These are phyloP conservation scores for Aegotheles bennettii DNA, from an alignment of 2,113 vertebrate genomes.

Conservation along the genomic window DNA sequence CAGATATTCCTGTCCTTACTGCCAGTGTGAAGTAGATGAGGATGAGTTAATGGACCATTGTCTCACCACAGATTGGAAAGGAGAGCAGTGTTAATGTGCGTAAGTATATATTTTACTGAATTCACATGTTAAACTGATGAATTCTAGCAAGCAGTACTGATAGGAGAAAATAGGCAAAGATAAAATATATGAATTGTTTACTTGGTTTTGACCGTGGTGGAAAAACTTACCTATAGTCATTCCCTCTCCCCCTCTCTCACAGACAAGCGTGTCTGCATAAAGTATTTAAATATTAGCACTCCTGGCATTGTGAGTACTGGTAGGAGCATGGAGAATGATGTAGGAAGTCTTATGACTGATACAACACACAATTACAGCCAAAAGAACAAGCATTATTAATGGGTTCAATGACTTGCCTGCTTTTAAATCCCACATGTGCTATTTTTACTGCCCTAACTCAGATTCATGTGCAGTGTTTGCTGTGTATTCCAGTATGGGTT, in stretches of 20 bases:
- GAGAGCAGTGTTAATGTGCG: neutral
- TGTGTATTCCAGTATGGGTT: neutral
- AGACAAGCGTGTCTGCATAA: neutral
- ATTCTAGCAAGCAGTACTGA: neutral
- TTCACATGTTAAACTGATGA: neutral
- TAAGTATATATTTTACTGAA: neutral
- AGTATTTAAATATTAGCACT: neutral
- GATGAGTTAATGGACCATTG: conserved; percentile 44
- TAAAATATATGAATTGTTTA: neutral
- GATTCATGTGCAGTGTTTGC: neutral
- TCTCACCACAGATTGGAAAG: conserved; percentile 63
- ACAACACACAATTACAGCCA: neutral
- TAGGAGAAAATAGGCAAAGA: neutral
- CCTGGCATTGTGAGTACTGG: neutral
- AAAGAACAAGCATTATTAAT: neutral
- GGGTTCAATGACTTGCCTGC: neutral
- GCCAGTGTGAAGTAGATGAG: conserved; percentile 42
- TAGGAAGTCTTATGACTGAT: neutral
- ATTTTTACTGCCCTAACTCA: neutral
- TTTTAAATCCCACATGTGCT: neutral
- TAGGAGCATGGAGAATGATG: neutral
- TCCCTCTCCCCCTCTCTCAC: neutral
- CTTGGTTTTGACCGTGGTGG: neutral
- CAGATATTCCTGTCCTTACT: conserved; percentile 64
- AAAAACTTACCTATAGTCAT: neutral